Base-by-base conservation (phyloP, 2,113 vertebrate genomes). In the Paramisgurnus dabryanus region DNA sequence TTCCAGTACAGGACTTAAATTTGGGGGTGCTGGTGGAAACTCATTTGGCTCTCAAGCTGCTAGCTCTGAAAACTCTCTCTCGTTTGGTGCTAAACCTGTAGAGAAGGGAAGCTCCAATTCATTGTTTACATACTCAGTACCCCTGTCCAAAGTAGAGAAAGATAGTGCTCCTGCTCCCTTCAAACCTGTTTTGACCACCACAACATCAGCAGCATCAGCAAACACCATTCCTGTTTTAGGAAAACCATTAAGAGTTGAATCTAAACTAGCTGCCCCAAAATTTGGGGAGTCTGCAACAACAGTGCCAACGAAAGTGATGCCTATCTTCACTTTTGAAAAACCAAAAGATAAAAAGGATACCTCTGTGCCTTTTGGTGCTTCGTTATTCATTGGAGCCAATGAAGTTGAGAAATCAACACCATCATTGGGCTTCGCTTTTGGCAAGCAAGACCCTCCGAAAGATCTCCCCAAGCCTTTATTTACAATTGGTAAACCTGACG, bases 311-410 rank as follows among this genome's bases (percentile, higher is more conserved):
- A 89, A 82, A 74, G 0, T 87, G 3, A 76, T 88, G 27, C 84
- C 91, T 13, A 43, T 91, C n/a, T 95, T 96, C 86, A 82, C 84
- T 80, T 94, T 97, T 88, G 94, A 95, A 84, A 96, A 95, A 87
- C 90, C 93, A 45, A 95, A 95, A 83, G 95, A 96, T 78, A 98
- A 97, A 83, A 93, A 94, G 47, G 94, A 96, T 79, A 79, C 85
- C 0, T 84, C 91, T 27, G 76, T 90, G 75, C 83, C 88, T 80
- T 15, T 87, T 1, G 83, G 90, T 55, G 83, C 89, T 0, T 90
- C 96, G 64, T 70, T 91, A 5, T 98, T 99, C 77, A 86, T 83
- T 22, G 78, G 76, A 45, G 90, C 91, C 68, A 97, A 95, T 84
- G 95, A 96, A 79, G 75, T 85, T 34, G 95, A 95, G 60, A 95